These are phyloP conservation scores for Coccyzus lansbergi DNA, from an alignment of 2,797 vertebrate genomes.

Conservation along the genomic window DNA sequence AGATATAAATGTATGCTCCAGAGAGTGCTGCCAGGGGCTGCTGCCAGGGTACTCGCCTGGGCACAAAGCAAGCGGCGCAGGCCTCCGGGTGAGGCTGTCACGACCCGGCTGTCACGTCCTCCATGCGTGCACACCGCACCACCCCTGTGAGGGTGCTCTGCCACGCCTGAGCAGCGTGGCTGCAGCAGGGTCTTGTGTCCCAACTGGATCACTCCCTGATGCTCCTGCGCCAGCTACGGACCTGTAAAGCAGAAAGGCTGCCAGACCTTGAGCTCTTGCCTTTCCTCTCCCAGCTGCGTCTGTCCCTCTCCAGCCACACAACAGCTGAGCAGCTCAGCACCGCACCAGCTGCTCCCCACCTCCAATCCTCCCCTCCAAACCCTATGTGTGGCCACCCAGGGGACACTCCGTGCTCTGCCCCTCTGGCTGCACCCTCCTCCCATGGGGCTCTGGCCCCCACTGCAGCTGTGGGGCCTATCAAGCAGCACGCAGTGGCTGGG, in stretches of 20 bases:
- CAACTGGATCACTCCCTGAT: background rate
- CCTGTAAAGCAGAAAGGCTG: constrained; percentile 38
- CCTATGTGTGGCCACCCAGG: background rate
- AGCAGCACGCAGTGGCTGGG: accelerated
- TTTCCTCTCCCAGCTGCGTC: constrained; percentile 71
- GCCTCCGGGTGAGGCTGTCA: background rate
- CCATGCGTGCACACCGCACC: background rate
- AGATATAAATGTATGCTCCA: constrained; percentile 29
- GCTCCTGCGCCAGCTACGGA: background rate
- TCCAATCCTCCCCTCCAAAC: constrained; percentile 5
- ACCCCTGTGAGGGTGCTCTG: background rate
- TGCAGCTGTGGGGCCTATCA: accelerated
- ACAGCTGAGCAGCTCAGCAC: constrained; percentile 80
- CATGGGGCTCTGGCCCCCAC: accelerated
- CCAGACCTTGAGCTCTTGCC: constrained; percentile 17
- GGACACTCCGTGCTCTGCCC: background rate
- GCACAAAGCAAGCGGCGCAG: background rate
- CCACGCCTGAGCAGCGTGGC: background rate
- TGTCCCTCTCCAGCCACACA: constrained; percentile 57
- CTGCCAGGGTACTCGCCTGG: background rate
- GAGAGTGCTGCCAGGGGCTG: constrained; percentile 31
- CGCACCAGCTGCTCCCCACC: constrained; percentile 79
- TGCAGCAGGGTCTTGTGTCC: background rate
- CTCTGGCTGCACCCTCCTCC: background rate
- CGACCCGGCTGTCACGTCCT: accelerated